Evolutionary conservation across 2,888 invertebrate species (phyloP), one percentile per base, ranked within the genome.

Genomic region (Homarus gammarus): DNA sequence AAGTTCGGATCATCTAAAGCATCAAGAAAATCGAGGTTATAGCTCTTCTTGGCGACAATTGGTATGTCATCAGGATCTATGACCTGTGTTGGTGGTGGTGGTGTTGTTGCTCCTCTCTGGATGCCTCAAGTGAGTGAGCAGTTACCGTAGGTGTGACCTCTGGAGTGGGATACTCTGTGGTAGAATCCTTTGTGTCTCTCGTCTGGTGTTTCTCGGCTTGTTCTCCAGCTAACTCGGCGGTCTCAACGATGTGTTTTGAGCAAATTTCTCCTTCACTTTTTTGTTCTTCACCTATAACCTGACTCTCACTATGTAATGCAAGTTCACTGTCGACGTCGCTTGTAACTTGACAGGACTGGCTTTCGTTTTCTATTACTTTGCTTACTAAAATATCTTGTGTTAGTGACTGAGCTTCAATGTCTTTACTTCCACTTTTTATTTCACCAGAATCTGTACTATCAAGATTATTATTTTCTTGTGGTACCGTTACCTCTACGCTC

Each of bases 11-110:
- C 92, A 70, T 92, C 92, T 27, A 89, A 38, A n/a, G 64, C 49
- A 56, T 92, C 90, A 2, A 92, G 79, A 38, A 92, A 92, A 72
- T 91, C 90, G 38, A 92, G 89, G 61, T 89, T 89, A 77, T 92
- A 92, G n/a, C 83, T 77, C 22, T 85, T 86, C 49, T 40, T 84
- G 6, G 91, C 89, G 56, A 70, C 51, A 22, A 91, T 87, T 2
- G 89, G 89, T 18, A 91, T 36, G 31, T 89, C 91, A 40, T 89
- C 87, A 15, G 64, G 64, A 40, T 82, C 83, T 82, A 27, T 31
- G 68, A 38, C 22, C 10, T 2, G 31, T 33, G 38, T 44, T 33
- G 68, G 27, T 2, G 31, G 61, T 64, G 12, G 56, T 10, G 22
- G 40, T 33, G 81, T 61, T 22, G 40, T 33, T 56, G 81, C 40